Evolutionary conservation across 1,140 invertebrate species (phyloP).

Genomic region (Brachionus sp.): DNA sequence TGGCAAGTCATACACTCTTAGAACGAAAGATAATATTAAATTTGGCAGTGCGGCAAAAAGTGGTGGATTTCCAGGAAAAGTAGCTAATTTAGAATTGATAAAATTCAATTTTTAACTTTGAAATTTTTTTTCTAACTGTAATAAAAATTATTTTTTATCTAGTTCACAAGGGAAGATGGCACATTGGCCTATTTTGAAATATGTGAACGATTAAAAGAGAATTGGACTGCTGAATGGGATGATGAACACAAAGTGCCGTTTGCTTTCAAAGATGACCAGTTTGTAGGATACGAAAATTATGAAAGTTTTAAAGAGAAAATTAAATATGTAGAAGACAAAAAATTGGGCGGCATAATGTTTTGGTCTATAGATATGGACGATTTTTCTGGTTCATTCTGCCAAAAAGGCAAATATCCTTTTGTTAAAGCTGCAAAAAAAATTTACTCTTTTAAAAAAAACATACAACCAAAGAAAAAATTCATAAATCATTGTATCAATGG

Average conservation of each 20-base stretch:
- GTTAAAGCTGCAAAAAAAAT: slow-evolving; percentile 18
- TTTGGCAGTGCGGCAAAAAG: slow-evolving; percentile 70
- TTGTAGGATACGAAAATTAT: slow-evolving; percentile 85
- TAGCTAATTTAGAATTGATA: slow-evolving; percentile 17
- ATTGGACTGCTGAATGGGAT: not conserved
- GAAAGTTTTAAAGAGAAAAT: slow-evolving; percentile 12
- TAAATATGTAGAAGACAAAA: slow-evolving; percentile 77
- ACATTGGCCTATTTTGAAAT: slow-evolving; percentile 88
- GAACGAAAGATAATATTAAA: slow-evolving; percentile 75
- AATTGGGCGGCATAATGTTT: slow-evolving; percentile 50
- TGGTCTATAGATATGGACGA: slow-evolving; percentile 50
- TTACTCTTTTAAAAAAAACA: not conserved
- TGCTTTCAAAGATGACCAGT: slow-evolving; percentile 78
- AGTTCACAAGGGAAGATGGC: slow-evolving; percentile 72
- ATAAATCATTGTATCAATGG: slow-evolving; percentile 6
- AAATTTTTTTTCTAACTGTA: no score
- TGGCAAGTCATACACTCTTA: slow-evolving; percentile 75
- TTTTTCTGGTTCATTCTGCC: not conserved
- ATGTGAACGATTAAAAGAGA: slow-evolving; percentile 60
- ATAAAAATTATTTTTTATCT: no score
- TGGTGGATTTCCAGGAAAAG: slow-evolving; percentile 79
- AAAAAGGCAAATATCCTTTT: not conserved
- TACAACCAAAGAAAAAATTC: not conserved
- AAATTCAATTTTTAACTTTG: not conserved
- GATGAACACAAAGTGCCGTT: slow-evolving; percentile 61